Percentiles rank a stretch among this genome's conserved stretches.
Conservation (phyloP, 2,113 vertebrate genomes). For the Centrocercus urophasianus region DNA sequence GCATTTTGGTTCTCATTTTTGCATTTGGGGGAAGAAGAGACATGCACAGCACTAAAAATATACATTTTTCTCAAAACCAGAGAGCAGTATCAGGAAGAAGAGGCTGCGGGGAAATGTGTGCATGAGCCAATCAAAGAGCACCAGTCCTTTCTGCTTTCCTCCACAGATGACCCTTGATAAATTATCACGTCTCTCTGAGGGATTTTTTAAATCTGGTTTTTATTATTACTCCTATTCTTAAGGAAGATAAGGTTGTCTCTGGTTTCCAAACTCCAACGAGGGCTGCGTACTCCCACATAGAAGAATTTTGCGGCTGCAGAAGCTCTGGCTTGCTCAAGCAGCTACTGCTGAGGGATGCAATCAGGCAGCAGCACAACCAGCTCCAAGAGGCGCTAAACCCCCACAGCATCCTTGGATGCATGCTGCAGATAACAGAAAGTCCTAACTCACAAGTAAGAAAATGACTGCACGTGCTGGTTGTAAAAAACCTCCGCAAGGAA, state of each 20-base stretch:
- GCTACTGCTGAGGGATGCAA: neutral
- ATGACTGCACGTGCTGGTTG: neutral
- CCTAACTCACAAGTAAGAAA: neutral
- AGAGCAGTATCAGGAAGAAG: neutral
- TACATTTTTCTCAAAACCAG: neutral
- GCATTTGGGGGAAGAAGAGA: neutral
- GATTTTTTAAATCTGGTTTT: neutral
- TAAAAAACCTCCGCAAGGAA: neutral
- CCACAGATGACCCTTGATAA: neutral
- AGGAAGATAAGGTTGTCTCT: neutral
- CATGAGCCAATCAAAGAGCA: neutral
- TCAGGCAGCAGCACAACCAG: neutral
- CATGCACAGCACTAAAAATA: neutral
- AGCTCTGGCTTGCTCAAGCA: neutral
- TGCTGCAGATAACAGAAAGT: neutral
- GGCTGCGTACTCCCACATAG: conserved; percentile 13
- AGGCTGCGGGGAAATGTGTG: neutral
- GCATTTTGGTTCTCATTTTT: neutral
- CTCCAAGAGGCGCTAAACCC: neutral
- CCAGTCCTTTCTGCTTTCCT: neutral
- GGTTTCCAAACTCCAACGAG: neutral
- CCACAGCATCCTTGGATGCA: neutral
- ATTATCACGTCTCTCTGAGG: neutral
- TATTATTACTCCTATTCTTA: neutral
- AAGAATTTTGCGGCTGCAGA: neutral